Evolutionary conservation across 1,140 invertebrate species (phyloP).

Genomic region (Eriocheir sinensis): DNA sequence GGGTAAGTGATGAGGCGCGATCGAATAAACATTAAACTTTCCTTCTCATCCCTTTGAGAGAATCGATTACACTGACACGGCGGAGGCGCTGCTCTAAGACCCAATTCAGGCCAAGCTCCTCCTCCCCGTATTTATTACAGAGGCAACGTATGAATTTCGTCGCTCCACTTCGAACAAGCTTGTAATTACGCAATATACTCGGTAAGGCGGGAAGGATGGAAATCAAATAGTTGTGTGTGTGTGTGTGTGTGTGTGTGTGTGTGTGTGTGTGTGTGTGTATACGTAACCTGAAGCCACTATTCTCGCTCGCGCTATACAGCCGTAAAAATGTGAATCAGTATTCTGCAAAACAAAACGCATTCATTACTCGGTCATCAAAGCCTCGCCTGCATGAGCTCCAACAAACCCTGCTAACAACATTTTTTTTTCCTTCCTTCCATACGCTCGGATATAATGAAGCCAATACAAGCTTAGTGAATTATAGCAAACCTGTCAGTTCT

Average conservation of each 20-base stretch:
- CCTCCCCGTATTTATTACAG: not conserved
- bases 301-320: too few species aligned
- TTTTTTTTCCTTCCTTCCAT: not conserved
- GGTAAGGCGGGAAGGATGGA: not conserved
- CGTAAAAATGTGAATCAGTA: not conserved
- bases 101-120: not conserved
- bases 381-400: not conserved
- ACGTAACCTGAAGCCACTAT: not conserved
- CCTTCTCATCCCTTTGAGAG: not conserved
- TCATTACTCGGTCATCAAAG: slow-evolving; percentile 23
- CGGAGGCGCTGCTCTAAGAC: not conserved
- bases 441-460: slow-evolving; percentile 1
- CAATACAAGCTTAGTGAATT: slow-evolving; percentile 4
- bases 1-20: too few species aligned
- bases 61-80: not conserved
- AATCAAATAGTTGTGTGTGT: not conserved
- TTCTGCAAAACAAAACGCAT: not conserved
- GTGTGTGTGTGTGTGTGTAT: slow-evolving; percentile 26
- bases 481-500: not conserved
- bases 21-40: too few species aligned
- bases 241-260: slow-evolving; percentile 12
- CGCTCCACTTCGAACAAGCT: not conserved
- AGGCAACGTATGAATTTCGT: not conserved
- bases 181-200: slow-evolving; percentile 13
- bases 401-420: not conserved